Percentiles rank a stretch among this genome's conserved stretches.
Evolutionary conservation across 2,797 vertebrate genomes (phyloP).

Genomic region (Pelobates cultripes): DNA sequence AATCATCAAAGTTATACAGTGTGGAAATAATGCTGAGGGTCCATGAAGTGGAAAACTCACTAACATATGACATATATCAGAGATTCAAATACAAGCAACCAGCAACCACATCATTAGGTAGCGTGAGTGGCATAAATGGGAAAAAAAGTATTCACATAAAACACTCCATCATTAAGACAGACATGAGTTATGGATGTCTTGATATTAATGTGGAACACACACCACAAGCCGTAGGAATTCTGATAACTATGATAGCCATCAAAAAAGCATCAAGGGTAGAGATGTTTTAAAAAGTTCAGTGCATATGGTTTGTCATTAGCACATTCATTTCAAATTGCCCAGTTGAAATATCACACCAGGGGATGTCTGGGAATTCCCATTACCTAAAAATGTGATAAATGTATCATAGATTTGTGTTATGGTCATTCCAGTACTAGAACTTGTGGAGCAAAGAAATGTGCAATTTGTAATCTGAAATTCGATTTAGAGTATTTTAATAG

Average conservation of each 20-base stretch:
- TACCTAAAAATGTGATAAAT: background rate
- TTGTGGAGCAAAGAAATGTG: background rate
- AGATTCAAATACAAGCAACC: background rate
- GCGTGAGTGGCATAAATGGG: background rate
- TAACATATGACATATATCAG: background rate
- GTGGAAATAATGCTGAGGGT: background rate
- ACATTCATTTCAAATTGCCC: background rate
- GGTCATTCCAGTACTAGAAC: background rate
- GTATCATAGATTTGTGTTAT: background rate
- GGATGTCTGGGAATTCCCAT: background rate
- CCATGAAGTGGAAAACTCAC: background rate
- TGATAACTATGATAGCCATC: background rate
- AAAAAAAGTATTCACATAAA: background rate
- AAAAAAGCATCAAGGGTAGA: background rate
- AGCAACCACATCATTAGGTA: background rate
- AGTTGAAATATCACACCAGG: background rate
- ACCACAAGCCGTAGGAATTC: background rate
- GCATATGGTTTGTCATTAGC: background rate
- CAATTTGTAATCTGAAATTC: background rate
- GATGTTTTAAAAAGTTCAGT: background rate
- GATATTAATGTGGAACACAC: background rate
- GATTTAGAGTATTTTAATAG: no score
- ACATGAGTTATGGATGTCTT: slow-evolving; percentile 3
- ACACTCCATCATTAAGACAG: slow-evolving; percentile 1
- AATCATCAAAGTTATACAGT: background rate